Percentiles rank a stretch among this genome's conserved stretches.
These are phyloP conservation scores for Origma solitaria DNA, from an alignment of 2,113 vertebrate species.

Conservation along the genomic window DNA sequence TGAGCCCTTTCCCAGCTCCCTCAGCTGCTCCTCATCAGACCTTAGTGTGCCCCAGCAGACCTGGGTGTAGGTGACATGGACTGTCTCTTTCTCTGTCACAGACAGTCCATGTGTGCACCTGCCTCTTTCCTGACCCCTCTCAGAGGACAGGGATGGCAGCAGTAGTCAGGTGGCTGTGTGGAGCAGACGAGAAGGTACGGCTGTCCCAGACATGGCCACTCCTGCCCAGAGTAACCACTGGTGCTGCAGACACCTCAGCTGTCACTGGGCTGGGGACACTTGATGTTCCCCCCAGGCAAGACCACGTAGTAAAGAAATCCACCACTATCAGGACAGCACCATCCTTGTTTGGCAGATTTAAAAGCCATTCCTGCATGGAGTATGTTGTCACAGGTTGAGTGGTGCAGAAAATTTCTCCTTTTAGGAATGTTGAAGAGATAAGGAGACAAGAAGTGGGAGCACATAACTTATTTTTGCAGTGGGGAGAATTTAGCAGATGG, in stretches of 20 bases:
- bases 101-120: too few species aligned
- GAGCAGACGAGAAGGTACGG: not conserved
- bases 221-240: not conserved
- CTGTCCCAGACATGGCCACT: not conserved
- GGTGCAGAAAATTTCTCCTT: not conserved
- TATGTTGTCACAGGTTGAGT: rapidly evolving
- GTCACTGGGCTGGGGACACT: too few species aligned
- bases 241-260: not conserved
- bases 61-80: rapidly evolving
- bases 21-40: not conserved
- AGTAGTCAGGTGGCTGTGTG: rapidly evolving
- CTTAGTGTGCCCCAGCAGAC: rapidly evolving
- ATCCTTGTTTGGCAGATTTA: not conserved
- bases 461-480: not conserved
- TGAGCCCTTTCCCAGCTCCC: not conserved
- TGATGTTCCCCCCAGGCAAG: not conserved
- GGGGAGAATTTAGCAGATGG: not conserved
- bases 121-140: not conserved
- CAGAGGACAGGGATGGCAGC: too few species aligned
- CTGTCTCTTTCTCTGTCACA: not conserved
- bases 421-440: not conserved
- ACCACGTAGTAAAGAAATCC: rapidly evolving
- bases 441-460: not conserved
- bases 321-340: too few species aligned
- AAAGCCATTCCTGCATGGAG: not conserved